A percentile compares a stretch with the other conserved stretches of the same genome.
Evolutionary conservation across 1,140 invertebrate genomes (phyloP).

Genomic region (Marisa cornuarietis): DNA sequence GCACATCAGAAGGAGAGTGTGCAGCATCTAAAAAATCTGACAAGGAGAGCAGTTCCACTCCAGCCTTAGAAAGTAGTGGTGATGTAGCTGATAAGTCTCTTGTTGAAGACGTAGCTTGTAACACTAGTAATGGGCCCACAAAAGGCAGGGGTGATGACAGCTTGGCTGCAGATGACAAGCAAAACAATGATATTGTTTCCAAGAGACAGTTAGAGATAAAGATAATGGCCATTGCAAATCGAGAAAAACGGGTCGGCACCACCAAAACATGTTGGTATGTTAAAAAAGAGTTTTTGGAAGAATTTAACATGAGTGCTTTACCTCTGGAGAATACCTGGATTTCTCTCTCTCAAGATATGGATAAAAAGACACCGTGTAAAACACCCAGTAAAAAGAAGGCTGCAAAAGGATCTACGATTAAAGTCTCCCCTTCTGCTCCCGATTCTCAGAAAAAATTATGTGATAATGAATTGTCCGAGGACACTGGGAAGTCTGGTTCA

Average conservation of each 20-base stretch:
- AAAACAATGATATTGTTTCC: constrained; percentile 40
- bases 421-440: background rate
- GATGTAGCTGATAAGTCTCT: constrained; percentile 4
- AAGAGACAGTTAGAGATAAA: constrained; percentile 62
- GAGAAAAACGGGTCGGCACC: constrained; percentile 67
- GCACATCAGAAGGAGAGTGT: constrained; percentile 30
- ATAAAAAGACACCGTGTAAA: constrained; percentile 8
- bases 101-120: background rate
- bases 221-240: constrained; percentile 69
- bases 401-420: background rate
- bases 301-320: constrained; percentile 71
- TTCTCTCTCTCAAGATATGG: constrained; percentile 14
- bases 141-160: constrained; percentile 18
- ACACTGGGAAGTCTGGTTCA: background rate
- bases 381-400: background rate
- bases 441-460: background rate
- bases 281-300: constrained; percentile 69
- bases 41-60: background rate
- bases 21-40: background rate
- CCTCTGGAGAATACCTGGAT: constrained; percentile 30
- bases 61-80: background rate
- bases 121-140: constrained; percentile 1
- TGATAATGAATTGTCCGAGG: background rate
- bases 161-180: constrained; percentile 1
- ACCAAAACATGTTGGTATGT: constrained; percentile 77